These are phyloP conservation scores for Andricus curvator DNA, from an alignment of 2,888 invertebrate genomes.

Conservation along the genomic window DNA sequence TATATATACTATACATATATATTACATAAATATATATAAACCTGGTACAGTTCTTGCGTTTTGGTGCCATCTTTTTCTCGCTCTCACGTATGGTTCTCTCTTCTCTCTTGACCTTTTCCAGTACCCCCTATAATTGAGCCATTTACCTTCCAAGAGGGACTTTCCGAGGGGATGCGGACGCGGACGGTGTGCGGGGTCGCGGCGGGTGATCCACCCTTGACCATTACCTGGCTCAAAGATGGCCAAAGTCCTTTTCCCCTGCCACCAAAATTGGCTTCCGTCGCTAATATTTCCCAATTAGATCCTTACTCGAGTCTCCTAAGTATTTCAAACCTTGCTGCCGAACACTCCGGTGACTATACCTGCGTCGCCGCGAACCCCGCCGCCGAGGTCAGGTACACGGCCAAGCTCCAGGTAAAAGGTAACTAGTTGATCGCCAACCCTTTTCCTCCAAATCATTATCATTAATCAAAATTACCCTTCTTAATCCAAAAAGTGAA, in stretches of 20 bases:
- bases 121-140: conserved; percentile 93
- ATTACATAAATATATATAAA: conserved; percentile 58
- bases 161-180: conserved; percentile 90
- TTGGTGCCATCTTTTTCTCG: conserved; percentile 80
- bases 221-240: conserved; percentile 91
- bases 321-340: conserved; percentile 87
- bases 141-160: conserved; percentile 90
- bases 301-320: conserved; percentile 89
- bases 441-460: conserved; percentile 58
- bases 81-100: conserved; percentile 82
- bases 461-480: background rate
- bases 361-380: conserved; percentile 89
- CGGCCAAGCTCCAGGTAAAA: conserved; percentile 90
- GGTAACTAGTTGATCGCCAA: conserved; percentile 82
- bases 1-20: conserved; percentile 55
- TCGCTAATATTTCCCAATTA: conserved; percentile 85
- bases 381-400: conserved; percentile 89
- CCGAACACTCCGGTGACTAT: conserved; percentile 88
- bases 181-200: conserved; percentile 90
- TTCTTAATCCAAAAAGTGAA: background rate
- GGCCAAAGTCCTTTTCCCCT: conserved; percentile 82
- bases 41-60: conserved; percentile 74
- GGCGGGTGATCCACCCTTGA: conserved; percentile 89
- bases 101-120: conserved; percentile 81
- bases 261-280: conserved; percentile 82